Percentiles rank a stretch among this genome's conserved stretches.
Conservation (phyloP, 2,797 vertebrate genomes). For the Hylomyscus alleni region DNA sequence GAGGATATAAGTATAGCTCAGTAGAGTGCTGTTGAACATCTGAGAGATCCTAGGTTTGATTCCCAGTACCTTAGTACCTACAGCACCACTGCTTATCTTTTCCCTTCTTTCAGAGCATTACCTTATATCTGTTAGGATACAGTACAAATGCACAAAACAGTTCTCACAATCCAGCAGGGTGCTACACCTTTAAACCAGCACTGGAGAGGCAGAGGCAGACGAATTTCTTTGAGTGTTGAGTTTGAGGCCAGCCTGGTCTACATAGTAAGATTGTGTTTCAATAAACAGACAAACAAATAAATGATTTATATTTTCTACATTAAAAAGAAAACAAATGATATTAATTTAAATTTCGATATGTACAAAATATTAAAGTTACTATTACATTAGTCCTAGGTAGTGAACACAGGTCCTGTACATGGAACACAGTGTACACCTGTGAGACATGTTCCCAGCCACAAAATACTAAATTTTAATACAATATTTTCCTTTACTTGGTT, state of each 20-base stretch:
- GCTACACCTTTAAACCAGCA: neutral
- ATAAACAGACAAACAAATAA: neutral
- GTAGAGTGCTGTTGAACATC: neutral
- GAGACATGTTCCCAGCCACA: neutral
- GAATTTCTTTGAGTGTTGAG: neutral
- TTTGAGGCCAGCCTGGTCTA: neutral
- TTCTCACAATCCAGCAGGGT: neutral
- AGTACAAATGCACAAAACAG: neutral
- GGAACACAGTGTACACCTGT: neutral
- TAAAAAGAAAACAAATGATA: slow-evolving; percentile 20
- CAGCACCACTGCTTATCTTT: neutral
- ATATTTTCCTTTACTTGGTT: neutral
- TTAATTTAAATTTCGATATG: slow-evolving; percentile 31
- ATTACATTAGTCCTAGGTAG: neutral
- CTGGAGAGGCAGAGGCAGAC: too few relatives aligned
- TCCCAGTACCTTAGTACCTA: neutral
- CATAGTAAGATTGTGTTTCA: neutral
- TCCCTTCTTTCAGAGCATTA: neutral
- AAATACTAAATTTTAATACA: slow-evolving; percentile 32
- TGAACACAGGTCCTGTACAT: neutral
- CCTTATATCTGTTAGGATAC: slow-evolving; percentile 7
- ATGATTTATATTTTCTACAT: neutral
- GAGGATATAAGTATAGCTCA: neutral
- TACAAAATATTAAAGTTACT: slow-evolving; percentile 37
- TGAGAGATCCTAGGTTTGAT: neutral